phyloP scores from a whole-genome alignment of 1,140 invertebrate species.

The Pollicipes pollicipes region DNA sequence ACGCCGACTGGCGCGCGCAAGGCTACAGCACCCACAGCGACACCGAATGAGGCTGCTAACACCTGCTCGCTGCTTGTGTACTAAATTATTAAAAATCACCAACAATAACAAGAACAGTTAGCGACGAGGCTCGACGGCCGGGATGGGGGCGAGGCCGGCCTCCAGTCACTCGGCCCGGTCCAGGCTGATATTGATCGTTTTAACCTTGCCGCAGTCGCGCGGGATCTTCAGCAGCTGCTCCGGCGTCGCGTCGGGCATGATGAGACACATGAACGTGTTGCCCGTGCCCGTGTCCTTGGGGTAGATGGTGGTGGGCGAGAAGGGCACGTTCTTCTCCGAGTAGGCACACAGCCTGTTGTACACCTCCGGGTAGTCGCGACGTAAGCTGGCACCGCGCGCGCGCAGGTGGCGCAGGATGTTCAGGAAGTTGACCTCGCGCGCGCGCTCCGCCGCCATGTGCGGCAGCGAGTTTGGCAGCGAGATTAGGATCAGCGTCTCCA shows the following conservation, averaged over 20 bases:
- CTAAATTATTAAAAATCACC: no score
- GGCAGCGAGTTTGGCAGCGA: slow-evolving; percentile 40
- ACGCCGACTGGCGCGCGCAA: no score
- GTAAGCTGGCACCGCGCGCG: slow-evolving; percentile 53
- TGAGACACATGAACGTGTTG: slow-evolving; percentile 74
- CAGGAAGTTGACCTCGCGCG: slow-evolving; percentile 53
- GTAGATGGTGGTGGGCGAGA: slow-evolving; percentile 74
- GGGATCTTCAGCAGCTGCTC: neutral
- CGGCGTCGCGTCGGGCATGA: slow-evolving; percentile 56
- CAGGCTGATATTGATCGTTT: neutral
- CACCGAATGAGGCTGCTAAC: no score
- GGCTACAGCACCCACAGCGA: no score
- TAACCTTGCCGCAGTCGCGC: neutral
- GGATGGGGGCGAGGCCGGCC: no score
- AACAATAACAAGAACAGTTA: no score
- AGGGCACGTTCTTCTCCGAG: slow-evolving; percentile 57
- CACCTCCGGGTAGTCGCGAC: slow-evolving; percentile 58
- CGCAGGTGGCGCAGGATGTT: slow-evolving; percentile 62
- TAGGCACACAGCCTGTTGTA: slow-evolving; percentile 60
- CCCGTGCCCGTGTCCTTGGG: slow-evolving; percentile 58
- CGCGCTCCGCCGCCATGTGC: slow-evolving; percentile 37
- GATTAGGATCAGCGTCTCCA: slow-evolving; percentile 56
- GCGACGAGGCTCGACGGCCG: no score
- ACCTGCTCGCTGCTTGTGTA: no score
- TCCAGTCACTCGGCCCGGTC: neutral